phyloP scores from a whole-genome alignment of 2,888 invertebrate genomes.

The Ypsolopha sequella region DNA sequence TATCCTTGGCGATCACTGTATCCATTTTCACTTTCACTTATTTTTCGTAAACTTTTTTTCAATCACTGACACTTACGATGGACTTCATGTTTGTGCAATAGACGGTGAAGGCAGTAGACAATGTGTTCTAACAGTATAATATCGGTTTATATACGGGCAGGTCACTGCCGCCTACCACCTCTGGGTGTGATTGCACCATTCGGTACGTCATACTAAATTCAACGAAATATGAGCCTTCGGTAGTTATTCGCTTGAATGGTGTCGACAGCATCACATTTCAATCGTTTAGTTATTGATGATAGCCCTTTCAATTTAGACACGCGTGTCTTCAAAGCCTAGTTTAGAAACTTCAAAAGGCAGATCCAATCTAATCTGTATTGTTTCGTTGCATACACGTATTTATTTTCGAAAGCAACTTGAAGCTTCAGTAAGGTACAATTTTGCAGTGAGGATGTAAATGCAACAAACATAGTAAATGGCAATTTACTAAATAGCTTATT shows the following conservation, averaged over 20 bases:
- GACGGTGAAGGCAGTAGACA: constrained; percentile 56
- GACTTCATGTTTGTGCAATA: constrained; percentile 52
- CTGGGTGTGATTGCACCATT: constrained; percentile 55
- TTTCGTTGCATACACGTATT: too few species aligned
- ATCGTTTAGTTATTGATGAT: neutral
- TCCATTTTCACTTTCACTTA: constrained; percentile 3
- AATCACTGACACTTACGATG: constrained; percentile 58
- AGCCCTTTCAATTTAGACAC: too few species aligned
- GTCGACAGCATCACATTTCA: constrained; percentile 17
- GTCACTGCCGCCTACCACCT: constrained; percentile 54
- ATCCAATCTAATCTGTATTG: too few species aligned
- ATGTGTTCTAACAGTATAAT: constrained; percentile 51
- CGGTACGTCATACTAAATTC: constrained; percentile 49
- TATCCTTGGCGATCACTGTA: constrained; percentile 2
- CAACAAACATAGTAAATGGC: too few species aligned
- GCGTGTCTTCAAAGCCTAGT: too few species aligned
- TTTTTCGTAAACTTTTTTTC: constrained; percentile 3
- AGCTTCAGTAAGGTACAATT: too few species aligned
- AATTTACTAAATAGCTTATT: too few species aligned
- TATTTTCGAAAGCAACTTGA: too few species aligned
- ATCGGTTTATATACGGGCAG: constrained; percentile 56
- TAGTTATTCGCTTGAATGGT: constrained; percentile 33
- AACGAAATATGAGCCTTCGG: constrained; percentile 40
- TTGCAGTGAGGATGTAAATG: too few species aligned
- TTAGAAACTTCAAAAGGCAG: too few species aligned